phyloP scores from a whole-genome alignment of 1,140 invertebrate species.

The Drosophila prosaltans region DNA sequence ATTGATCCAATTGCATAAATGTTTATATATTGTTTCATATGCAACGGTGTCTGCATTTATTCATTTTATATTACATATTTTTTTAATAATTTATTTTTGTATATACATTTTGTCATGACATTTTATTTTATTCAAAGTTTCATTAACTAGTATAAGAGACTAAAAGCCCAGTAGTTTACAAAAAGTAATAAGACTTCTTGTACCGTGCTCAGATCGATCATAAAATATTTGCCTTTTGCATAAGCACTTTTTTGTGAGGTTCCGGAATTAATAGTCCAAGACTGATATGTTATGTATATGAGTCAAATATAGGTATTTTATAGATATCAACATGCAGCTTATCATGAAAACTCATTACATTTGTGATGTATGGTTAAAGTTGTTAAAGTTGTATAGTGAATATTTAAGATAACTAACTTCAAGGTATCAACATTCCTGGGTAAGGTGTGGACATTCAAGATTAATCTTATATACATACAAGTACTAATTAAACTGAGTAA shows the following conservation, averaged over 20 bases:
- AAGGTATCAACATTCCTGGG: conserved; percentile 9
- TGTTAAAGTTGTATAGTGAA: background rate
- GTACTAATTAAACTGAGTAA: conserved; percentile 56
- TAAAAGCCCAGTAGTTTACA: background rate
- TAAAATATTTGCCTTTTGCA: too few relatives aligned
- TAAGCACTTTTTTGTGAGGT: too few relatives aligned
- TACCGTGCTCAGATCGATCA: too few relatives aligned
- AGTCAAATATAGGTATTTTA: background rate
- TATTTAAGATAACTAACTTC: background rate
- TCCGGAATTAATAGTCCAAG: too few relatives aligned
- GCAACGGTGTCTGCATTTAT: conserved; percentile 26
- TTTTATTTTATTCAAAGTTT: background rate
- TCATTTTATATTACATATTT: conserved; percentile 26
- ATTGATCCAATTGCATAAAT: conserved; percentile 60
- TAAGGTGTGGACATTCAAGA: conserved; percentile 37
- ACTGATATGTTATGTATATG: background rate
- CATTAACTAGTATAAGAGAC: background rate
- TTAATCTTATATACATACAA: conserved; percentile 22
- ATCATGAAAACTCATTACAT: background rate
- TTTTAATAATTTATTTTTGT: conserved; percentile 42
- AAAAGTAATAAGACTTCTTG: background rate
- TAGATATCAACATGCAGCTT: background rate
- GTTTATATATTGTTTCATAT: conserved; percentile 56
- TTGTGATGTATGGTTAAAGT: background rate
- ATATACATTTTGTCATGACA: conserved; percentile 24